Evolutionary conservation across 2,113 vertebrate species (phyloP).

Genomic region (Pungitius pungitius): DNA sequence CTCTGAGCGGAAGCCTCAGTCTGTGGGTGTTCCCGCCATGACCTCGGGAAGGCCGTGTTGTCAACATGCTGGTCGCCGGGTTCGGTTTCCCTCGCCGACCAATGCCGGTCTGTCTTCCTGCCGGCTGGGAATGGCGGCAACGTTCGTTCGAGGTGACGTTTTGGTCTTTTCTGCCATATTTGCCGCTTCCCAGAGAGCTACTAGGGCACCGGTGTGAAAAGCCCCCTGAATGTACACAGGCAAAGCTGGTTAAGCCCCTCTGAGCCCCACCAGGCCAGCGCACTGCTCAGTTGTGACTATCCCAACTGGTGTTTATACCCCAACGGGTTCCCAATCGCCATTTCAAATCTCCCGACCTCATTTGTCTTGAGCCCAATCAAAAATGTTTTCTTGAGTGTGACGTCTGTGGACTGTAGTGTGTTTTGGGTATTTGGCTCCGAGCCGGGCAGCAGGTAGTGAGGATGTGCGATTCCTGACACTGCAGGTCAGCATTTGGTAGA

Average conservation of each 20-base stretch:
- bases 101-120: constrained; percentile 17
- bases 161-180: constrained; percentile 77
- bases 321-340: not conserved
- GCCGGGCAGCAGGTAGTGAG: constrained; percentile 79
- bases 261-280: constrained; percentile 40
- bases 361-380: not conserved
- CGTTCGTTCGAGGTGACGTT: constrained; percentile 59
- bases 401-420: constrained; percentile 33
- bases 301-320: not conserved
- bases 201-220: constrained; percentile 78
- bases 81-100: constrained; percentile 24
- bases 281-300: constrained; percentile 6
- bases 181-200: constrained; percentile 75
- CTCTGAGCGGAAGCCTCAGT: constrained; percentile 7
- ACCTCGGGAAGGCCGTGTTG: constrained; percentile 4
- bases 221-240: constrained; percentile 69
- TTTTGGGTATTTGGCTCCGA: constrained; percentile 52
- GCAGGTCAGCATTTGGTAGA: constrained; percentile 73
- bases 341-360: not conserved
- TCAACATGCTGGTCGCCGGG: constrained; percentile 18
- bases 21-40: constrained; percentile 7
- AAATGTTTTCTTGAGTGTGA: constrained; percentile 1
- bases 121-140: constrained; percentile 40
- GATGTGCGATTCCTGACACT: constrained; percentile 72
- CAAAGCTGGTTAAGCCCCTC: constrained; percentile 58